Evolutionary conservation across 2,113 vertebrate species (phyloP), one percentile per base, ranked within the genome.

Genomic region (Tetrax tetrax): DNA sequence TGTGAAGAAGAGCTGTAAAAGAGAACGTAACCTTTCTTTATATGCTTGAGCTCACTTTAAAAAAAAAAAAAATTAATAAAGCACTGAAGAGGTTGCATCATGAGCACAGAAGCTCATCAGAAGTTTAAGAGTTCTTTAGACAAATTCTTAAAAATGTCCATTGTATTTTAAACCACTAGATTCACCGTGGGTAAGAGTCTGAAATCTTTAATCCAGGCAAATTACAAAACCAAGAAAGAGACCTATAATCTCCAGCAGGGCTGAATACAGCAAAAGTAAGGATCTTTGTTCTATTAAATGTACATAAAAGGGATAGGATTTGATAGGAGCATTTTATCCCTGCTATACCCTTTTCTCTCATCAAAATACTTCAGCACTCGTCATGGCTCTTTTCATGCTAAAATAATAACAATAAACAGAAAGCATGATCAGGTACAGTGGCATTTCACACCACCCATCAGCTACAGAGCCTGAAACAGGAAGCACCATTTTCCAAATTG

Each of bases 401-500:
- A 97, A 97, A 97, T 93, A 96, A 93, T 89, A 94, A 76, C 90
- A 97, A 88, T 65, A 97, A 97, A 97, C 89, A 94, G 51, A 90
- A 75, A 84, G 81, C 43, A 83, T 48, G 93, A 95, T 95, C 96
- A 94, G 84, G 87, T 96, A 93, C 83, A 83, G 83, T 92, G 94
- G 88, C 96, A 97, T 97, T 98, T 98, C 95, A 96, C 91, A 97
- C 86, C 71, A 91, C 60, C 84, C 96, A 96, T 98, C 97, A 97
- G 92, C 94, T 98, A 91, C 60, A 91, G 89, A 96, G 93, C 91
- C 96, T 94, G 95, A 97, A 98, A 98, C 93, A 97, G 97, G 98
- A 98, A 98, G 97, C 92, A 95, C 91, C 85, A 35, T 97, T 98
- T 98, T 98, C 96, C 89, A 98, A 97, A 97, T 64, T 97, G 96